Conservation (phyloP, 2,113 vertebrate genomes). For the Pelecanus crispus region DNA sequence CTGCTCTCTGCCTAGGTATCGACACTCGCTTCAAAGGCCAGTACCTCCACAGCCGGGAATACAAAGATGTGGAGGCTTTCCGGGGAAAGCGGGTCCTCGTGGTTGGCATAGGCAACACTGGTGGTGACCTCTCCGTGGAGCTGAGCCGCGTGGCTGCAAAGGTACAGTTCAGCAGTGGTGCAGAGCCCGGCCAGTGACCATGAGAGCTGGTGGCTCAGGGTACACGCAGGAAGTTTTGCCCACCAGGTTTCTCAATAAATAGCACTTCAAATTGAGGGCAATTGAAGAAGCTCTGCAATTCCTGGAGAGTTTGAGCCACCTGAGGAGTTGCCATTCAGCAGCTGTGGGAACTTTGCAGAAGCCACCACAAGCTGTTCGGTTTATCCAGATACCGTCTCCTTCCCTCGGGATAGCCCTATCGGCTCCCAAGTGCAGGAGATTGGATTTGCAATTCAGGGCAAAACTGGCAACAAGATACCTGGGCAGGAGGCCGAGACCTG, state of each 20-base stretch:
- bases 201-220: background rate
- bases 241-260: background rate
- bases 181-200: background rate
- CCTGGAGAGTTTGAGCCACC: background rate
- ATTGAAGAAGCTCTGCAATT: background rate
- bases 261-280: background rate
- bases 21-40: constrained; percentile 78
- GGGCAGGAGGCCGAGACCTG: background rate
- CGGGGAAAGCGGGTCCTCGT: constrained; percentile 81
- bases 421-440: background rate
- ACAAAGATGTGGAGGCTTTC: constrained; percentile 74
- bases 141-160: constrained; percentile 79
- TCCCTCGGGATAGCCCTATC: background rate
- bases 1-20: constrained; percentile 71
- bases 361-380: background rate
- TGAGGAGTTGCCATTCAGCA: background rate
- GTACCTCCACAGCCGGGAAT: constrained; percentile 82
- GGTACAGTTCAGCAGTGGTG: constrained; percentile 34
- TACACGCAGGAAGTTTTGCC: background rate
- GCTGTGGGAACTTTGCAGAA: background rate
- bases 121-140: constrained; percentile 84
- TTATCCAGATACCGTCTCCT: background rate
- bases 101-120: constrained; percentile 86
- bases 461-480: background rate
- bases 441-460: background rate